These are phyloP conservation scores for Fissipunctia ypsillon DNA, from an alignment of 2,888 invertebrate genomes.

Conservation along the genomic window DNA sequence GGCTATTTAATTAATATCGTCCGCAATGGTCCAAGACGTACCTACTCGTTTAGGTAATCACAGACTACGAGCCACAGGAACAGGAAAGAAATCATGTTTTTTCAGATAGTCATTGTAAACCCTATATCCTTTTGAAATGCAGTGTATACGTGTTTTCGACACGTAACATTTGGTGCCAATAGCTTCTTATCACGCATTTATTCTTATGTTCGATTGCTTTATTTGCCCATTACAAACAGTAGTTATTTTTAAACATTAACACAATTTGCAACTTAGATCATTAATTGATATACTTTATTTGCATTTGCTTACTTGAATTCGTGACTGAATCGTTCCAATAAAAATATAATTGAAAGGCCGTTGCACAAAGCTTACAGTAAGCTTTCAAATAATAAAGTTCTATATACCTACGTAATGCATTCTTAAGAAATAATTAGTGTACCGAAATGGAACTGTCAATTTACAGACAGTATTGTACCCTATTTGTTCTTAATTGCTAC, in stretches of 20 bases:
- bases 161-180: conserved; percentile 47
- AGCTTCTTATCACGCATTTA: conserved; percentile 46
- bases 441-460: conserved; percentile 51
- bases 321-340: conserved; percentile 1
- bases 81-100: conserved; percentile 75
- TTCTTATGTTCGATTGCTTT: conserved; percentile 27
- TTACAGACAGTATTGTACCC: conserved; percentile 53
- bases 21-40: conserved; percentile 64
- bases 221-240: conserved; percentile 17
- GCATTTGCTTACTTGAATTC: conserved; percentile 14
- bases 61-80: conserved; percentile 51
- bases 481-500: conserved; percentile 70
- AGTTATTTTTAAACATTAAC: conserved; percentile 6
- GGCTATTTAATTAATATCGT: conserved; percentile 73
- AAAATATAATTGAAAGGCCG: conserved; percentile 13
- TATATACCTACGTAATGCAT: conserved; percentile 9
- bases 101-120: conserved; percentile 38
- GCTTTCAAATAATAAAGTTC: conserved; percentile 29
- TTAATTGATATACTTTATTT: conserved; percentile 17
- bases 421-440: conserved; percentile 52
- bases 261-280: conserved; percentile 1
- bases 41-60: conserved; percentile 65
- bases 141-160: conserved; percentile 52
- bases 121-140: conserved; percentile 58
- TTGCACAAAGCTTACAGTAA: conserved; percentile 4